phyloP scores from a whole-genome alignment of 2,888 invertebrate species.

The Xanthia icteritia region DNA sequence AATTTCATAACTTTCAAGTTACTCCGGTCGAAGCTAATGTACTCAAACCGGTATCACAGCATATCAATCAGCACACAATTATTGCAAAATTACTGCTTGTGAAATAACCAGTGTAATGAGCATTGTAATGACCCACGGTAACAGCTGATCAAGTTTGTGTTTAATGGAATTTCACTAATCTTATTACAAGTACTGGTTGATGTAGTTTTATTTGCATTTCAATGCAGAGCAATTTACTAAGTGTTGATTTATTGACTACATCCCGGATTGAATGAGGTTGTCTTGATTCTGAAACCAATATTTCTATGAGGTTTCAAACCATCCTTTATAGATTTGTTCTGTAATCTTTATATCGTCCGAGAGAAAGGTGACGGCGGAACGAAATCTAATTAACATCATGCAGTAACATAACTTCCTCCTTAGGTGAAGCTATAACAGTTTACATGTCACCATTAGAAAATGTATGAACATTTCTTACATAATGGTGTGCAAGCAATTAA shows the following conservation, averaged over 20 bases:
- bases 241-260: neutral
- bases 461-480: constrained; percentile 20
- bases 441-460: constrained; percentile 43
- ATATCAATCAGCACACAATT: constrained; percentile 70
- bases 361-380: constrained; percentile 21
- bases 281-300: neutral
- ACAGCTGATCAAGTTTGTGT: constrained; percentile 56
- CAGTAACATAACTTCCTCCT: constrained; percentile 34
- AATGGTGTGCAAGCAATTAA: constrained; percentile 47
- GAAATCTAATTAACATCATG: constrained; percentile 25
- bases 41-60: constrained; percentile 72
- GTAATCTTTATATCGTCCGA: neutral
- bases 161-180: constrained; percentile 50
- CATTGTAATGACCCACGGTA: constrained; percentile 58
- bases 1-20: constrained; percentile 74
- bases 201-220: constrained; percentile 39
- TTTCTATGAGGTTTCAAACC: neutral
- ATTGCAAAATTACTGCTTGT: constrained; percentile 78
- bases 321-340: neutral
- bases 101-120: constrained; percentile 75
- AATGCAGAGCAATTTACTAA: constrained; percentile 14
- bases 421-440: constrained; percentile 27
- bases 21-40: constrained; percentile 68
- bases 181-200: constrained; percentile 32
- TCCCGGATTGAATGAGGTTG: neutral